Base-by-base conservation (phyloP, 2,888 invertebrate species). In the Drosophila mercatorum region DNA sequence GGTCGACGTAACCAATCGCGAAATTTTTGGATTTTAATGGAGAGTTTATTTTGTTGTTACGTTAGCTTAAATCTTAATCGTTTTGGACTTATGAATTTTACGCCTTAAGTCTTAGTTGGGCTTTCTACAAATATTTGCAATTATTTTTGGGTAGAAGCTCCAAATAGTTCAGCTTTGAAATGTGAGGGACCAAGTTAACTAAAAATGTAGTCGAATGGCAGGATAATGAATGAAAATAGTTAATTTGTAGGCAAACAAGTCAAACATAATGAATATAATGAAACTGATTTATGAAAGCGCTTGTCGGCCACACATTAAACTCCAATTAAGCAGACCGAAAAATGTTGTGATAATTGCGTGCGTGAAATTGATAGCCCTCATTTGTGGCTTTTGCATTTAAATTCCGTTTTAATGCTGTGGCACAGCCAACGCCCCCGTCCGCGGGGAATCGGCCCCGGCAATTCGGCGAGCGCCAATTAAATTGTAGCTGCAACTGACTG, bases 341-440 rank as follows among this genome's bases (percentile, higher is more conserved):
- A 80, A 76, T 84, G 82, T 75, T 76, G 74, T 87, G 84, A 84
- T 89, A 86, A 86, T 86, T 89, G 72, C 75, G 68, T 68, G 72
- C 51, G 66, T 75, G 88, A 80, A 66, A 89, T 87, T 80, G 81
- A 86, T 87, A 73, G 80, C 72, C 61, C 55, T 80, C 83, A 86
- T 84, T 88, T 78, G 80, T 56, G 78, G 80, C 63, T 63, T 73
- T 49, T 64, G 68, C 60, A 75, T 83, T 75, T 72, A 79, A 83
- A 89, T 83, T 68, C 59, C 75, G 58, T 75, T 83, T 89, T 87
- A 83, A 83, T 87, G 78, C 71, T 83, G 88, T 83, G 80, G 72
- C 17, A 17, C 1, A 12, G 40, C 12, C 40, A 14, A 17, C 28
- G 22, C 17, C 28, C 46, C 67, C n/a, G 5, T 31, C 17, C 56